Evolutionary conservation across 2,113 vertebrate species (phyloP).

Genomic region (Heptranchias perlo): DNA sequence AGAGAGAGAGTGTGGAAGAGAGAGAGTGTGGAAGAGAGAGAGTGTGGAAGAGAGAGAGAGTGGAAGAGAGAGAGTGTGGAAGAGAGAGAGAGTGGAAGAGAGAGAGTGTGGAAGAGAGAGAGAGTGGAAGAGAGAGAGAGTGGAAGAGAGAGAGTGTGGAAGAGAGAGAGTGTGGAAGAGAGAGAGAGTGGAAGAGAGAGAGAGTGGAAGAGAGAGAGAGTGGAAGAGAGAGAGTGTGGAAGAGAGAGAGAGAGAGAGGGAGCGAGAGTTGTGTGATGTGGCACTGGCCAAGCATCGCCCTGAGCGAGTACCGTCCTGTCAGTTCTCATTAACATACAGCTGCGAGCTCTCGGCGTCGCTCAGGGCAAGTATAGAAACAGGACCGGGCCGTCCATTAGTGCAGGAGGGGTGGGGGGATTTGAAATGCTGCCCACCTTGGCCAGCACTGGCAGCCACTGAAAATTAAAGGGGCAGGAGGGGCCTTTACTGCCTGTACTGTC

Average conservation of each 20-base stretch:
- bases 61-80: too few species aligned
- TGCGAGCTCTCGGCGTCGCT: neutral
- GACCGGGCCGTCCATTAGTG: neutral
- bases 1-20: neutral
- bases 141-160: neutral
- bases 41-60: too few species aligned
- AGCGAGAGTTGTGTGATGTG: neutral
- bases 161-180: neutral
- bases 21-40: neutral
- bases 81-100: too few species aligned
- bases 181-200: too few species aligned
- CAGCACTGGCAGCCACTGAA: neutral
- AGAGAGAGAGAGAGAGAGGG: neutral
- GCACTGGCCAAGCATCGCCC: neutral
- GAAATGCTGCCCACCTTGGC: neutral
- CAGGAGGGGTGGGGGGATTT: neutral
- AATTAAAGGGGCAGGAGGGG: neutral
- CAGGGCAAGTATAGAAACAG: neutral
- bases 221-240: too few species aligned
- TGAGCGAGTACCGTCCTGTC: neutral
- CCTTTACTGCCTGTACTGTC: neutral
- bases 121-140: neutral
- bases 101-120: neutral
- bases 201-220: too few species aligned
- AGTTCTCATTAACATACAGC: slow-evolving; percentile 5